Base-by-base conservation (phyloP, 2,113 vertebrate genomes). In the Cyanistes caeruleus region DNA sequence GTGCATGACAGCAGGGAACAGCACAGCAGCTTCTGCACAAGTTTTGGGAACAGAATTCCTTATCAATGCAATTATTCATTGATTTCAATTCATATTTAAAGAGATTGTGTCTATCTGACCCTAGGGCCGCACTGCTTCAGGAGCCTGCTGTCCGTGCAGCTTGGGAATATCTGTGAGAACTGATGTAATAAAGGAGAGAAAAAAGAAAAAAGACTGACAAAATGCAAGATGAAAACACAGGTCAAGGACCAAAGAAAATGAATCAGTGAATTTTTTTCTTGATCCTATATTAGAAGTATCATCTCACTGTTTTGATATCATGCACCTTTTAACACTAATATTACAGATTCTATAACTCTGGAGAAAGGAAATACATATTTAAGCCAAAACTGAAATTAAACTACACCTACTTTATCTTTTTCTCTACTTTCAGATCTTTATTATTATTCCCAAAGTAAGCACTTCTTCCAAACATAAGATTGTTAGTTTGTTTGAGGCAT, bases 291-390 rank as follows among this genome's bases (percentile, higher is more conserved):
- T 37, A 25, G 10, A 18, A 68, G 6, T 13, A 24, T 5, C 3
- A 41, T 30, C 5, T 53, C 15, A 23, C 17, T 60, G 4, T 4
- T 90, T 56, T n/a, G 7, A 6, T 44, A 25, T 12, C 3, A 28
- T 20, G 7, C 3, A 56, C 4, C 2, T 67, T 77, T 55, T 44
- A 72, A 52, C 0, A 0, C 3, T 46, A 44, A 31, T 35, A 39
- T 35, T 44, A 68, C 3, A 62, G 11, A 12, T 24, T 33, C 13
- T 28, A 4, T 35, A 87, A 74, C 8, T 20, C 31, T 28, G 1
- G 5, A 16, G 11, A 75, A 80, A 53, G 10, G 2, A 84, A 81
- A 63, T 15, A 4, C 1, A 7, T 15, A 23, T 18, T 55, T 44
- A 13, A 53, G 7, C 28, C 5, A 37, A 72, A 91, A 46, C 5